Percentiles rank a stretch among this genome's conserved stretches.
Conservation (phyloP, 2,113 vertebrate genomes). For the Damaliscus lunatus region DNA sequence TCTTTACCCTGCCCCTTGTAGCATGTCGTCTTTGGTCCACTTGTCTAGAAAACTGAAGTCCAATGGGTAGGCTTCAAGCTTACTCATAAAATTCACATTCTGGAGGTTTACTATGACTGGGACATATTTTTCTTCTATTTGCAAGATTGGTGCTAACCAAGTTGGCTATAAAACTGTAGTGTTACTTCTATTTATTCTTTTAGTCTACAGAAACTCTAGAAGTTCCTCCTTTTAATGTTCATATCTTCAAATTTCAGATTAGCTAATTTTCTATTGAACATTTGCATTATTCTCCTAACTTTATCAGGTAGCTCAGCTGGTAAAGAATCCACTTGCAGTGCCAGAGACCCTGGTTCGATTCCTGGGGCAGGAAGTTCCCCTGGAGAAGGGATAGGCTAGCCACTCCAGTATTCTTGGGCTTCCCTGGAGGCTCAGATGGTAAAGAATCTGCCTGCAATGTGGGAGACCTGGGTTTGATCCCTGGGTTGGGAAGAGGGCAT, state of each 20-base stretch:
- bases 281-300: neutral
- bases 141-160: neutral
- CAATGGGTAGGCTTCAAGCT: neutral
- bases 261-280: neutral
- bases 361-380: neutral
- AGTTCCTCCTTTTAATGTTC: neutral
- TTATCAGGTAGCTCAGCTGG: neutral
- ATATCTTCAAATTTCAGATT: neutral
- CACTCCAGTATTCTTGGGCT: neutral
- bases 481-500: neutral
- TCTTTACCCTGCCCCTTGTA: neutral
- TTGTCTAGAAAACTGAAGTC: neutral
- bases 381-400: neutral
- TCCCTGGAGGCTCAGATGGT: neutral
- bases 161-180: neutral
- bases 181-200: slow-evolving; percentile 24
- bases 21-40: neutral
- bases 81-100: neutral
- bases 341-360: neutral
- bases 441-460: neutral
- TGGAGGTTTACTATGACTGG: neutral
- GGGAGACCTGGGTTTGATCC: neutral
- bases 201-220: neutral
- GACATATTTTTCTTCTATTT: neutral
- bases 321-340: neutral